phyloP scores from a whole-genome alignment of 2,888 invertebrate species.

The Seira sanloemensis region DNA sequence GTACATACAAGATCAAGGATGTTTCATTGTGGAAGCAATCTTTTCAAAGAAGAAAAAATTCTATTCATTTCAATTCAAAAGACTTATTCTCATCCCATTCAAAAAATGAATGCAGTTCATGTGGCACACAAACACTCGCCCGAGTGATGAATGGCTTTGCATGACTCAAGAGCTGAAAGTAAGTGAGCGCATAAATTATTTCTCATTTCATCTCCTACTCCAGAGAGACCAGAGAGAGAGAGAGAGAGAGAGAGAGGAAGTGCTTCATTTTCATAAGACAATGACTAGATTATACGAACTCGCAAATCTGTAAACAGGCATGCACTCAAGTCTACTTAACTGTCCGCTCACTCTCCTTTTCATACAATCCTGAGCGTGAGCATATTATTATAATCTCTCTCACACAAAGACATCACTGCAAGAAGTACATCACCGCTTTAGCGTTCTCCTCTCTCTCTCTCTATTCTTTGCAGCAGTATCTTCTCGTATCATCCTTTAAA shows the following conservation, averaged over 20 bases:
- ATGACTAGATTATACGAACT: neutral
- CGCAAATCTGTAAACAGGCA: no score
- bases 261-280: neutral
- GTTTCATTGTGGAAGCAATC: neutral
- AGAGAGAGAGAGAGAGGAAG: no score
- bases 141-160: constrained; percentile 4
- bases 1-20: neutral
- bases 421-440: neutral
- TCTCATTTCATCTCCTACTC: neutral
- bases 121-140: neutral
- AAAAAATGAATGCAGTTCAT: neutral
- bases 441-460: neutral
- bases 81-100: no score
- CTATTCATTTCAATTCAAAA: neutral
- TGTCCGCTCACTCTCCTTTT: neutral
- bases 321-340: no score
- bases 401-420: neutral
- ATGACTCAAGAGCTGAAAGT: neutral
- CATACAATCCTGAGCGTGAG: neutral
- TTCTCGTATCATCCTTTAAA: neutral
- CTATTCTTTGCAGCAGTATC: neutral
- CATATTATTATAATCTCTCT: neutral
- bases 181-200: neutral
- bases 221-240: no score
- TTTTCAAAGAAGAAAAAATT: neutral